phyloP scores from a whole-genome alignment of 2,797 vertebrate species.

The Anniella stebbinsi region DNA sequence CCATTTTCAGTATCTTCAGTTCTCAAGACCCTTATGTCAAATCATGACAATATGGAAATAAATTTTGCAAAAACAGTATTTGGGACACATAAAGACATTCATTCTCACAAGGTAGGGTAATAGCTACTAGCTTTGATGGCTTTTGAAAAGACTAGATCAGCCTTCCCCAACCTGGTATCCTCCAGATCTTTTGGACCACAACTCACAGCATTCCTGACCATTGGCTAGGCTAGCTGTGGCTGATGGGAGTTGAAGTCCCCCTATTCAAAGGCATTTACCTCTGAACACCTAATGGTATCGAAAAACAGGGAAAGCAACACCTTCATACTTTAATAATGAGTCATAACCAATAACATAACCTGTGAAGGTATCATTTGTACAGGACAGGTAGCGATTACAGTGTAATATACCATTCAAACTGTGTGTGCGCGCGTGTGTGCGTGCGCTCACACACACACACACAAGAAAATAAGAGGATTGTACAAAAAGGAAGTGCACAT shows the following conservation, averaged over 20 bases:
- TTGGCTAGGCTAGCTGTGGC: neutral
- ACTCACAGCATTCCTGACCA: no score
- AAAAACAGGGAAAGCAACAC: neutral
- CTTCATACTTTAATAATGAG: neutral
- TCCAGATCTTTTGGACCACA: no score
- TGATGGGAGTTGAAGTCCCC: neutral
- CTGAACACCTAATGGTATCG: neutral
- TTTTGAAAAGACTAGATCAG: neutral
- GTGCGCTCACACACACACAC: no score
- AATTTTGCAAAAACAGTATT: neutral
- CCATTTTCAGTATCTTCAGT: conserved; percentile 10
- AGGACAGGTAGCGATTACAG: neutral
- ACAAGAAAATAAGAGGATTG: no score
- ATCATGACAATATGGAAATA: neutral
- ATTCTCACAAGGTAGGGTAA: neutral
- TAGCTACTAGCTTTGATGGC: neutral
- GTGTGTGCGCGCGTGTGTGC: neutral
- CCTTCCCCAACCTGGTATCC: no score
- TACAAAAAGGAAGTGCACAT: neutral
- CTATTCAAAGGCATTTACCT: neutral
- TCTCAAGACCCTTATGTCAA: neutral
- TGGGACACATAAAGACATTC: neutral
- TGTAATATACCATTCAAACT: neutral
- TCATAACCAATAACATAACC: neutral
- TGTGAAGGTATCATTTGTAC: neutral